Percentiles rank a stretch among this genome's conserved stretches.
Conservation (phyloP, 2,797 vertebrate species). For the Heliangelus exortis region DNA sequence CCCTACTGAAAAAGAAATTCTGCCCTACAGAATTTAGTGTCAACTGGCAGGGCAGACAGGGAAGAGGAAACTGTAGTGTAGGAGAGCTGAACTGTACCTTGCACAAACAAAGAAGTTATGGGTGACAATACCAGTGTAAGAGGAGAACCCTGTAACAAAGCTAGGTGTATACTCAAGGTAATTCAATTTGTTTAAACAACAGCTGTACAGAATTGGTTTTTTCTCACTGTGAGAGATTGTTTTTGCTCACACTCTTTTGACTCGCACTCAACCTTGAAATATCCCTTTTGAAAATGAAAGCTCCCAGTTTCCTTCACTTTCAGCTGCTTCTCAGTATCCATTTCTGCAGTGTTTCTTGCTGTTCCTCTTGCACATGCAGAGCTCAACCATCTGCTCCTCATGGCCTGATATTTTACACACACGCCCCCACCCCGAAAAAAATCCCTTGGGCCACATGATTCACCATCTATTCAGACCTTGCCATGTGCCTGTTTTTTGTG, state of each 20-base stretch:
- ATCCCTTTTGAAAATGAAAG: neutral
- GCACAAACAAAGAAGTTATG: neutral
- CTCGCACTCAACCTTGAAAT: neutral
- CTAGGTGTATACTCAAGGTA: neutral
- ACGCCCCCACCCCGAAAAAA: slow-evolving; percentile 31
- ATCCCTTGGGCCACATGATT: slow-evolving; percentile 65
- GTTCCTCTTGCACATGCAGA: slow-evolving; percentile 40
- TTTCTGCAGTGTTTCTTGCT: slow-evolving; percentile 4
- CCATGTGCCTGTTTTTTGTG: slow-evolving; percentile 51
- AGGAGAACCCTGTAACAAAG: neutral
- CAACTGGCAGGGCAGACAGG: neutral
- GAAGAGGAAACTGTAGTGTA: neutral
- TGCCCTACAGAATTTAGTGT: neutral
- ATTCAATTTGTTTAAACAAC: neutral
- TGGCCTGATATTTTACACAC: slow-evolving; percentile 39
- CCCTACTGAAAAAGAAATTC: neutral
- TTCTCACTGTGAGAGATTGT: neutral
- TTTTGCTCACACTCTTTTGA: neutral
- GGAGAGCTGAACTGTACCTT: neutral
- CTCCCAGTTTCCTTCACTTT: neutral
- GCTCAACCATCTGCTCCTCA: slow-evolving; percentile 59
- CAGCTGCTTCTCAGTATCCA: slow-evolving; percentile 20
- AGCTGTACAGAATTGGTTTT: neutral
- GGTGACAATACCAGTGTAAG: neutral
- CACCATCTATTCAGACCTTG: slow-evolving; percentile 59